Evolutionary conservation across 1,140 invertebrate genomes (phyloP).

Genomic region (Coenobita brevimanus): DNA sequence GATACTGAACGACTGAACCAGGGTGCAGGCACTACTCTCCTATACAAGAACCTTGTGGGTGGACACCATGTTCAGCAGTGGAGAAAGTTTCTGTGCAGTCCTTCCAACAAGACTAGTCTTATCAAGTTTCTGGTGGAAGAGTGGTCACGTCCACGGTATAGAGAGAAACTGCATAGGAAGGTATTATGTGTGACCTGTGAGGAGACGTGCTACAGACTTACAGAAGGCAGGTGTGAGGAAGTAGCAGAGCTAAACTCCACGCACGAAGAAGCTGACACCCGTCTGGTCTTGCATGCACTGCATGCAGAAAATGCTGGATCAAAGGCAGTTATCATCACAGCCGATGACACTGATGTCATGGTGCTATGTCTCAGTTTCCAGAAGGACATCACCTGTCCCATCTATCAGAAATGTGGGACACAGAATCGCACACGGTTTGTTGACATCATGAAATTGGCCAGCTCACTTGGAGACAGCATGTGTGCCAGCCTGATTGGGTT

Average conservation of each 20-base stretch:
- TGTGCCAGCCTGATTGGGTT: background rate
- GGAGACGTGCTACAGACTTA: background rate
- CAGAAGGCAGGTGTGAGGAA: background rate
- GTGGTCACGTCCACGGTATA: background rate
- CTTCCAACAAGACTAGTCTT: background rate
- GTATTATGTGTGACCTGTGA: background rate
- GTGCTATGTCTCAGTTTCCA: background rate
- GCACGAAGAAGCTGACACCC: conserved; percentile 22
- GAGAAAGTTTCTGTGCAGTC: background rate
- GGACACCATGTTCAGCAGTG: background rate
- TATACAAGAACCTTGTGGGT: background rate
- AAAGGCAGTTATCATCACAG: background rate
- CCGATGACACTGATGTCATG: background rate
- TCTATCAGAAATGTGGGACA: background rate
- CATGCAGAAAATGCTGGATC: background rate
- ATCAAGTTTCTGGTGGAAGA: conserved; percentile 1
- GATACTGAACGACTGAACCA: background rate
- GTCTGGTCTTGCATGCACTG: conserved; percentile 1
- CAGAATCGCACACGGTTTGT: background rate
- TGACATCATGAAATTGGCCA: background rate
- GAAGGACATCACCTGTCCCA: background rate
- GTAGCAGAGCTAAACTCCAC: background rate
- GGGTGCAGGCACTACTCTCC: background rate
- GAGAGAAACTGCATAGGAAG: background rate
- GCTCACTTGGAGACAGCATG: background rate